phyloP scores from a whole-genome alignment of 2,113 vertebrate species.

The Zosterops lateralis region DNA sequence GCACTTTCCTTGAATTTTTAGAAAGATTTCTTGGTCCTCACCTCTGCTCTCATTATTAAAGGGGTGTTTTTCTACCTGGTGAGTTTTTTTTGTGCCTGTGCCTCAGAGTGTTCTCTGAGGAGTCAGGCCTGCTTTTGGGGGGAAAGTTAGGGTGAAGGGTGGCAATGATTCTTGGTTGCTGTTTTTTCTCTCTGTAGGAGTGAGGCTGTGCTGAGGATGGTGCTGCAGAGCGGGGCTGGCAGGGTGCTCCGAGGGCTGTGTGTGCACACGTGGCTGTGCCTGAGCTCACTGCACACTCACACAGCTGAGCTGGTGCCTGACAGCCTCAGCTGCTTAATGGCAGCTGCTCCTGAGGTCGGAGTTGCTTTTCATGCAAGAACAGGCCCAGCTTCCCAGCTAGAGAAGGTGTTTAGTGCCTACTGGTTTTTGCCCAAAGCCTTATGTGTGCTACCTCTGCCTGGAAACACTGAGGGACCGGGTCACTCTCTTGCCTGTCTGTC shows the following conservation, averaged over 20 bases:
- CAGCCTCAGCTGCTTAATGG: not conserved
- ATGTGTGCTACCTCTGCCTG: not conserved
- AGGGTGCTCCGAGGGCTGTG: fast-evolving
- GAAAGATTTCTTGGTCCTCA: not conserved
- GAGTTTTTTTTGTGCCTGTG: not conserved
- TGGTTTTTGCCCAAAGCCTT: not conserved
- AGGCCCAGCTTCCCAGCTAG: not conserved
- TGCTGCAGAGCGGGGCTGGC: not conserved
- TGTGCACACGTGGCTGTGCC: not conserved
- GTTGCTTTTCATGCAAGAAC: not conserved
- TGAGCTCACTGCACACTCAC: not conserved
- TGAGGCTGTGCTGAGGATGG: not conserved
- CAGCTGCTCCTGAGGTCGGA: not conserved
- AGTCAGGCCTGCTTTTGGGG: not conserved
- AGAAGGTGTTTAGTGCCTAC: not conserved
- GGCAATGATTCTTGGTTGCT: fast-evolving
- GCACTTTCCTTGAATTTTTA: not conserved
- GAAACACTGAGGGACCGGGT: fast-evolving
- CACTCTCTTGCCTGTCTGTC: not conserved
- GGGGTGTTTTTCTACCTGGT: not conserved
- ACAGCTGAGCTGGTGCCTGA: not conserved
- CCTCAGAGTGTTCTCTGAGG: not conserved
- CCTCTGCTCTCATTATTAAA: not conserved
- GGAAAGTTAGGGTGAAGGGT: not conserved
- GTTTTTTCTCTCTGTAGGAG: fast-evolving